Conservation (phyloP, 1,140 invertebrate genomes). For the Magallana gigas region DNA sequence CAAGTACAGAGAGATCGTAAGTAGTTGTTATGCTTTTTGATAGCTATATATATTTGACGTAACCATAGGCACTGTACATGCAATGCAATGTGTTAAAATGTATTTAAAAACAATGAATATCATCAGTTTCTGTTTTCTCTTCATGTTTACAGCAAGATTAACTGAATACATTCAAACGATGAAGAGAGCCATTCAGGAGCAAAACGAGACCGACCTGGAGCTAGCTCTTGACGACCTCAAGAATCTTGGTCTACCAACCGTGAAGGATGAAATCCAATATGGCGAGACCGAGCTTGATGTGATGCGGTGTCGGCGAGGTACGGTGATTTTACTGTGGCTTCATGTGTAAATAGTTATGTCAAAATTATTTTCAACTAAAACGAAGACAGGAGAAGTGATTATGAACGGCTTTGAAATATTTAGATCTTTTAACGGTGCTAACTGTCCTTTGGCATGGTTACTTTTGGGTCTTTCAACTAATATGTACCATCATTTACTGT, state of each 20-base stretch:
- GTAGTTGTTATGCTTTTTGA: not conserved
- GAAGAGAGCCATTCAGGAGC: constrained; percentile 62
- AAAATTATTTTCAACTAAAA: too few species aligned
- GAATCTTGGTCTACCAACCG: constrained; percentile 54
- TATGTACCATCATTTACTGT: too few species aligned
- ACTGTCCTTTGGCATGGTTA: too few species aligned
- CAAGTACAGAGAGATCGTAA: constrained; percentile 32
- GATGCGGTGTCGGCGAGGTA: constrained; percentile 60
- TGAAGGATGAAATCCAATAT: constrained; percentile 59
- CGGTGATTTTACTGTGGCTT: not conserved
- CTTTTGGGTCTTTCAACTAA: too few species aligned
- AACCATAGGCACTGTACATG: not conserved
- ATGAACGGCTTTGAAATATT: too few species aligned
- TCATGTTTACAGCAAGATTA: not conserved
- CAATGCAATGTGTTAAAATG: not conserved
- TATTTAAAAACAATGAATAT: not conserved
- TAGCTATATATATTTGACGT: not conserved
- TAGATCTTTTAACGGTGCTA: too few species aligned
- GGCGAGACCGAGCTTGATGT: constrained; percentile 59
- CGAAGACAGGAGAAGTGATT: too few species aligned
- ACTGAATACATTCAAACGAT: constrained; percentile 42
- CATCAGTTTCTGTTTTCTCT: not conserved
- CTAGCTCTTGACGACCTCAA: constrained; percentile 59
- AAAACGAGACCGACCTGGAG: constrained; percentile 61
- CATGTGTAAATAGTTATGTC: too few species aligned